Conservation (phyloP, 2,888 invertebrate genomes). For the Trichogramma dendrolimi region DNA sequence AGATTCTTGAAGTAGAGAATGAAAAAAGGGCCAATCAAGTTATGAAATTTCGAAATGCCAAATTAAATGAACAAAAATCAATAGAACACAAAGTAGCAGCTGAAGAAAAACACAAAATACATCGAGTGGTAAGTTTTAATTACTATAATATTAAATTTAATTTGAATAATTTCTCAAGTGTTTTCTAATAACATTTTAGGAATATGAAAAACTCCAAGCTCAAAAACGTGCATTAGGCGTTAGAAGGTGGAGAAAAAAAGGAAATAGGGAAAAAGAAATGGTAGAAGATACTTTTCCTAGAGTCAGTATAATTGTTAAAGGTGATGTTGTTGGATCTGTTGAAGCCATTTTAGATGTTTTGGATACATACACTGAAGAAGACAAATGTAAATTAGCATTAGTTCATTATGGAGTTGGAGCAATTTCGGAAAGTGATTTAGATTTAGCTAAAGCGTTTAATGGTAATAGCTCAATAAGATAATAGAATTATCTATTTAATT, state of each 20-base stretch:
- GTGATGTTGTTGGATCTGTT: slow-evolving; percentile 93
- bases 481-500: slow-evolving; percentile 3
- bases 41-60: slow-evolving; percentile 61
- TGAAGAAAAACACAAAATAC: slow-evolving; percentile 62
- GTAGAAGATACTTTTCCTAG: slow-evolving; percentile 56
- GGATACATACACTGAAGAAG: slow-evolving; percentile 72
- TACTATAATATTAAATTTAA: not conserved
- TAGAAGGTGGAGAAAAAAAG: slow-evolving; percentile 55
- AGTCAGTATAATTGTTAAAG: slow-evolving; percentile 66
- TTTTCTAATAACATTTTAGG: slow-evolving; percentile 37
- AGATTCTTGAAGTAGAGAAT: slow-evolving; percentile 74
- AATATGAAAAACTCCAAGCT: slow-evolving; percentile 62
- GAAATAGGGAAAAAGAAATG: slow-evolving; percentile 53
- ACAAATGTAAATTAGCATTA: slow-evolving; percentile 73
- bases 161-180: slow-evolving; percentile 13
- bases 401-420: slow-evolving; percentile 89
- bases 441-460: slow-evolving; percentile 70
- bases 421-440: slow-evolving; percentile 77
- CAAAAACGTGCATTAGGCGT: slow-evolving; percentile 63
- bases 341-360: slow-evolving; percentile 91
- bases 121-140: slow-evolving; percentile 52
- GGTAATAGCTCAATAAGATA: slow-evolving; percentile 46
- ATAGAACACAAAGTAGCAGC: slow-evolving; percentile 63
- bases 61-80: slow-evolving; percentile 62
- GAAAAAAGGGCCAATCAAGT: slow-evolving; percentile 71